Base-by-base conservation (phyloP, 2,888 invertebrate genomes). In the Meiosimyza decipiens region DNA sequence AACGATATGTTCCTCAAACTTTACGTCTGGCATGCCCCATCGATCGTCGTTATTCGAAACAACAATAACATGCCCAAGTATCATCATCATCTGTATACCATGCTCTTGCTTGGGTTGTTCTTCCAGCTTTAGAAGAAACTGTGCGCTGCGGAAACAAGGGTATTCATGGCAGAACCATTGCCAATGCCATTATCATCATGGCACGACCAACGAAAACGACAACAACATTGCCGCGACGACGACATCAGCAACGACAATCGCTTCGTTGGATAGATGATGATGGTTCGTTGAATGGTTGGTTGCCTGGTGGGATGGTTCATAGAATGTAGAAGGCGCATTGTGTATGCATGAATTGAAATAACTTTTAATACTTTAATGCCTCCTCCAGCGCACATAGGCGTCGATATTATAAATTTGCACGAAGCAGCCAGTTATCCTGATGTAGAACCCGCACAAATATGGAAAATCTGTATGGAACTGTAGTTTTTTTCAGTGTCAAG, bases 341-440 rank as follows among this genome's bases (percentile, higher is more conserved):
- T 69, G 59, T 33, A 63, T 63, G 67, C 55, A 22, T 73, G 71
- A 63, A 67, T 60, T 71, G 60, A 69, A 73, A 73, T 73, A 70
- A 47, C 64, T 73, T 73, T 73, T 74, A 68, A 71, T 69, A 71
- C 71, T 59, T 74, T 67, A 71, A 74, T 74, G 71, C 71, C 64
- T 71, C 71, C 60, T 57, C 60, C 71, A 52, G 54, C 59, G 54
- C 52, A 33, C 33, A 63, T 55, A 65, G 65, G 59, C 66, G 60
- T 67, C 69, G 60, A 33, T 66, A 60, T 15, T 49, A 47, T 60
- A 50, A 60, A 50, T 16, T 18, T 60, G 59, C 28, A 15, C 28
- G 5, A 18, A 16, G 51, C 65, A 22, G 11, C 47, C 15, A 63
- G 40, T 15, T 16, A 28, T 7, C 7, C 33, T 7, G 40, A 40